Evolutionary conservation across 2,888 invertebrate species (phyloP).

Genomic region (Acrobasis consociella): DNA sequence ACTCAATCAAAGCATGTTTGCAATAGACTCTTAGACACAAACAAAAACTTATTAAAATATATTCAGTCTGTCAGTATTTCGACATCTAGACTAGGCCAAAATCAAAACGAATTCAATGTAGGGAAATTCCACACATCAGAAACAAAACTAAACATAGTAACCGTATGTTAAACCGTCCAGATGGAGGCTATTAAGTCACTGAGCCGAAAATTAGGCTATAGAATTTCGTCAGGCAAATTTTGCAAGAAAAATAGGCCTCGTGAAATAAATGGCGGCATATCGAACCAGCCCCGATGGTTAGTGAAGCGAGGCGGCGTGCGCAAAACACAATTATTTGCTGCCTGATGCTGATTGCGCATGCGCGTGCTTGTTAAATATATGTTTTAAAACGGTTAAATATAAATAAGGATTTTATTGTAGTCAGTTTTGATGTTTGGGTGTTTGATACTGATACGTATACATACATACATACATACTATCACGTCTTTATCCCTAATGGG

Average conservation of each 20-base stretch:
- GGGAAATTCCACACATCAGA: conserved; percentile 9
- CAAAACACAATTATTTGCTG: conserved; percentile 46
- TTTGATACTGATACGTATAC: no score
- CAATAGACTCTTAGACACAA: no score
- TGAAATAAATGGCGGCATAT: conserved; percentile 30
- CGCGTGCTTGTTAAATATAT: conserved; percentile 45
- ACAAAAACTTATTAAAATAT: no score
- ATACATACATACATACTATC: no score
- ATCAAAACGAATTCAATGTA: background rate
- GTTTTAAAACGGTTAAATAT: background rate
- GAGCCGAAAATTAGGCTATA: conserved; percentile 13
- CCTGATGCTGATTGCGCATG: conserved; percentile 45
- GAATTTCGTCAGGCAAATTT: conserved; percentile 22
- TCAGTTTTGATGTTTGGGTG: no score
- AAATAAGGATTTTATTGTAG: background rate
- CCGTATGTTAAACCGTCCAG: conserved; percentile 4
- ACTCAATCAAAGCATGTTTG: no score
- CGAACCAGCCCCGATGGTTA: conserved; percentile 58
- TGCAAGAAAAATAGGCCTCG: conserved; percentile 30
- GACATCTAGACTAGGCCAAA: background rate
- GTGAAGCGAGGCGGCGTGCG: conserved; percentile 58
- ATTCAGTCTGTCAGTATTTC: background rate
- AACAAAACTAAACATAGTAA: background rate
- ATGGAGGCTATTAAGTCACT: conserved; percentile 13
- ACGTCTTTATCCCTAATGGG: no score